Base-by-base conservation (phyloP, 2,888 invertebrate genomes). In the Metellina segmentata region DNA sequence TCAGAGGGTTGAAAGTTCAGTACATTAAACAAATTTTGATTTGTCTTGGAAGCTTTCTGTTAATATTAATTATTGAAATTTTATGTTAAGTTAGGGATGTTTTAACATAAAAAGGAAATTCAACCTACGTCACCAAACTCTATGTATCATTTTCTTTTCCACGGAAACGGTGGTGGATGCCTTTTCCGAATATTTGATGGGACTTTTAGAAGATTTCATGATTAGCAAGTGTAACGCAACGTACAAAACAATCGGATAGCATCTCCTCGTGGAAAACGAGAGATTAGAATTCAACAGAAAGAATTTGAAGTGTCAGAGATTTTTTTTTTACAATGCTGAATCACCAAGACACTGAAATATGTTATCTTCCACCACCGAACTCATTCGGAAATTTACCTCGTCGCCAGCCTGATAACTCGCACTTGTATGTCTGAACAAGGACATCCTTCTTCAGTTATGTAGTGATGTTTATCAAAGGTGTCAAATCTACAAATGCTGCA, bases 381-480 rank as follows among this genome's bases (percentile, higher is more conserved):
- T 61, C 11, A 16, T 6, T 16, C 61, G 5, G 8, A 61, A 8
- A 61, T 13, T 16, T 51, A 51, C 49, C 16, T 52, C 70, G 8
- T 11, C 20, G 34, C 4, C 81, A 69, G 48, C 81, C 61, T 34
- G 81, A 81, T 81, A 70, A 48, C 78, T 74, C 13, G 20, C 9
- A 74, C 6, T 16, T 52, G 71, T 82, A 82, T 19, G 19, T 49
- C 49, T 19, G n/a, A 19, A 72, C 82, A 82, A 52, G 52, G 7
- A 19, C 13, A 51, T 74, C 74, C 74, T 52, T 48, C 53, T 53
- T 16, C n/a, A n/a, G 16, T 51, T 74, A 83, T 51, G 52, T 51
- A 13, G 51, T 72, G 83, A 83, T 83, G 49, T 51, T 20, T 52
- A 83, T 75, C 85, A 48, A 85, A 85, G 85, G 85, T 75, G 74